phyloP scores from a whole-genome alignment of 2,113 vertebrate genomes.

The Phrynosoma platyrhinos region DNA sequence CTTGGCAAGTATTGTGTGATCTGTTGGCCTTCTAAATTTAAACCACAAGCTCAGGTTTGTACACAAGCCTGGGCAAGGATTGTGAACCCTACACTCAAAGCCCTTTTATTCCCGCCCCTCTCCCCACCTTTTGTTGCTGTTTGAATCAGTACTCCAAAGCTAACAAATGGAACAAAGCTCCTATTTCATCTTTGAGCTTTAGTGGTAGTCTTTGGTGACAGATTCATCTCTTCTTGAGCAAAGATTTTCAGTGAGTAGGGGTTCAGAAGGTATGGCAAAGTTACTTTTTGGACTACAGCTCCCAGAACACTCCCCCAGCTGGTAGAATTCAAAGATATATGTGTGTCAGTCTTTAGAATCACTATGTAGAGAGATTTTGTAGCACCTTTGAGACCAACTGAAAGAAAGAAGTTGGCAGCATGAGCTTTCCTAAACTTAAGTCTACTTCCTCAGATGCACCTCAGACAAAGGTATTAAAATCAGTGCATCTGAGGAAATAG shows the following conservation, averaged over 20 bases:
- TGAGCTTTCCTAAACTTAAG: too few species aligned
- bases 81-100: not conserved
- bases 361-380: too few species aligned
- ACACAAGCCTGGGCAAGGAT: not conserved
- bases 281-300: too few species aligned
- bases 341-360: too few species aligned
- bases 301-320: too few species aligned
- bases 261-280: constrained; percentile 19
- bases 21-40: not conserved
- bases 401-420: too few species aligned
- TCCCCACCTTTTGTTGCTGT: rapidly evolving
- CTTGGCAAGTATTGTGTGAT: constrained; percentile 75
- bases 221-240: constrained; percentile 27
- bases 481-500: too few species aligned
- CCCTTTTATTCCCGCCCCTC: rapidly evolving
- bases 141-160: not conserved
- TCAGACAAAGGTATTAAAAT: too few species aligned
- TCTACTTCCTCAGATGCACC: too few species aligned
- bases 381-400: too few species aligned
- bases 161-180: not conserved
- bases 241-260: constrained; percentile 15
- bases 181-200: constrained; percentile 31
- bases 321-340: too few species aligned
- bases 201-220: constrained; percentile 6
- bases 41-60: not conserved